Base-by-base conservation (phyloP, 2,888 invertebrate genomes). In the Patella caerulea region DNA sequence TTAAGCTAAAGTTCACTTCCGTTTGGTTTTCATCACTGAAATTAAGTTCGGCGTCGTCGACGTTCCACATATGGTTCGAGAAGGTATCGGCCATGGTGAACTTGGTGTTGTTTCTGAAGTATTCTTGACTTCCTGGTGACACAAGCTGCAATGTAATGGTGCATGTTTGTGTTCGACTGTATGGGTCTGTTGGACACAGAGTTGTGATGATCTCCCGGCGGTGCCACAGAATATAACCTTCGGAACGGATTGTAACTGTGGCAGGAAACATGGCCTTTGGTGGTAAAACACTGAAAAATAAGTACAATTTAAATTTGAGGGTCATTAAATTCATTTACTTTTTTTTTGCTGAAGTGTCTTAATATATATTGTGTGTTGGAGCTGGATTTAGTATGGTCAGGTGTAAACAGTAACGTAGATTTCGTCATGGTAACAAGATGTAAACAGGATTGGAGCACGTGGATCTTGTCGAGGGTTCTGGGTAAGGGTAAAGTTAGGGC, bases 171-270 rank as follows among this genome's bases (percentile, higher is more conserved):
- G 74, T 73, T 15, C 45, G 17, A 70, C 72, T 75, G 4, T 11
- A 14, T 4, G 75, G 74, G 12, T 74, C 4, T 3, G 81, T 79
- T 17, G 17, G 70, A 71, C 81, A 81, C 69, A 77, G 56, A 3
- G 81, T 79, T n/a, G 76, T 77, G 69, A 81, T 69, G 14, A 78
- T 59, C 17, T 79, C 79, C 9, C 76, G 59, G 19, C 81, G 74
- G 11, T 76, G 72, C 81, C 79, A 79, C 29, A 73, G 76, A 54
- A 81, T 76, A 29, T 74, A 34, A 19, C 81, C 81, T 15, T 81
- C 73, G 1, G 72, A 74, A 29, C 19, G 54, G 65, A 80, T 78
- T 70, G 69, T 70, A 4, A 80, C 80, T 15, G 76, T 80, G 19
- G 76, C 34, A 12, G 24, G 45, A 73, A 76, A 80, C 76, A 80